These are phyloP conservation scores for Scaptomyza reducta DNA, from an alignment of 2,888 invertebrate species.

Conservation along the genomic window DNA sequence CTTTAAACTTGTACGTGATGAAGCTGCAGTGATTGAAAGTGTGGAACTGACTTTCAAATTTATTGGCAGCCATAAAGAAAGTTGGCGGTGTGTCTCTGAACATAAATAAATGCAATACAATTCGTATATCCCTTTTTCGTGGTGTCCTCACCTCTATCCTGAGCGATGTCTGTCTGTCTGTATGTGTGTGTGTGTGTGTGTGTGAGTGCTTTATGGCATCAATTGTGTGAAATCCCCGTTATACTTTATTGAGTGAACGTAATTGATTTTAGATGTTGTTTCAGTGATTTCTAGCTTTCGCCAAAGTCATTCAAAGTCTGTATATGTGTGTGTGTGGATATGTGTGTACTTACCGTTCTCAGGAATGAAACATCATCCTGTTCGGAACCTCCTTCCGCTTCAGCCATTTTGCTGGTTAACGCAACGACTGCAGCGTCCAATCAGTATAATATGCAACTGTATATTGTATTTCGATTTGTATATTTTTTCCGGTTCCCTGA, in stretches of 20 bases:
- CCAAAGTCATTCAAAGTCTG: background rate
- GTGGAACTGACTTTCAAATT: conserved; percentile 72
- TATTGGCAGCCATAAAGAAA: conserved; percentile 75
- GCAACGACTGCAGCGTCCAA: conserved; percentile 75
- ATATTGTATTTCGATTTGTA: conserved; percentile 52
- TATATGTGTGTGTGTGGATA: background rate
- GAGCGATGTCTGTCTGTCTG: background rate
- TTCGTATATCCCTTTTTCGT: conserved; percentile 31
- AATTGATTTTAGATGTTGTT: conserved; percentile 80
- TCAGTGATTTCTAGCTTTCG: conserved; percentile 28
- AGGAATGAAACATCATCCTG: conserved; percentile 99
- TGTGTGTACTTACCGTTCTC: conserved; percentile 92
- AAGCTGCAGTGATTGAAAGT: conserved; percentile 69
- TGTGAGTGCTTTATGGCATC: conserved; percentile 69
- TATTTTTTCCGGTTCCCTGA: conserved; percentile 41
- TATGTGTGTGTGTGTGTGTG: conserved; percentile 9
- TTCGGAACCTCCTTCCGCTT: conserved; percentile 97
- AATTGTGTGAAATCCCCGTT: conserved; percentile 75
- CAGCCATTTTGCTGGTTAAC: conserved; percentile 88
- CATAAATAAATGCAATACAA: conserved; percentile 53
- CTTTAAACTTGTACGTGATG: conserved; percentile 45
- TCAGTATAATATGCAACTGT: conserved; percentile 45
- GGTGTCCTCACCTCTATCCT: conserved; percentile 3
- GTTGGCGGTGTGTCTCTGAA: conserved; percentile 53
- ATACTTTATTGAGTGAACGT: conserved; percentile 80